Evolutionary conservation across 2,113 vertebrate species (phyloP), one percentile per base, ranked within the genome.

Genomic region (Cinclus cinclus): DNA sequence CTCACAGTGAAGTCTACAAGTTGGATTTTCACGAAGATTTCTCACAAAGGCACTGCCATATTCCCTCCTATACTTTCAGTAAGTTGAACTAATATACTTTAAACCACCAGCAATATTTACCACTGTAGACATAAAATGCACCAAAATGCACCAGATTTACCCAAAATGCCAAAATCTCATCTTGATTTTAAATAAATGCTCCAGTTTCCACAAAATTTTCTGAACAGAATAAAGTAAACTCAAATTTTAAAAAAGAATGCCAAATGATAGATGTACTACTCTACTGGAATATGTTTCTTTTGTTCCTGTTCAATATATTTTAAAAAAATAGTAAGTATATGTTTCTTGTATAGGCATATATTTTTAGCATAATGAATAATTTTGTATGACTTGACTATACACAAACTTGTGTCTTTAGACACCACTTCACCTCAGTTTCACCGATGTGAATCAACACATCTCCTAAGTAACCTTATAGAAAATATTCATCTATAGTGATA

Each of bases 191-290:
- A 60, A 55, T 10, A 67, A 59, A 37, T 47, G 1, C 31, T 67
- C 6, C 13, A 15, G 8, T 49, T 79, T 75, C 3, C 33, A 47
- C 5, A 16, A 42, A 46, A 3, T 25, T 79, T 83, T 74, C 7
- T 22, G 9, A 85, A n/a, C 0, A 37, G 16, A 77, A 62, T 47
- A 21, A 49, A 67, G 70, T 21, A 70, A 84, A 52, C 0, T 50
- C 3, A 31, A 35, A 20, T 15, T 7, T 10, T 7, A 17, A 19
- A 41, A 20, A 33, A 6, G 4, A 3, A 8, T 15, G 6, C 5
- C 25, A 35, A 73, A 17, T 2, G 19, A 23, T 11, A 63, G 17
- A 74, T 7, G 10, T 52, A 42, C 18, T 73, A 55, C 2, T 50
- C 3, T 77, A 47, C 25, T 37, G 15, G 5, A 87, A 83, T 0